phyloP scores from a whole-genome alignment of 1,140 invertebrate genomes.

The Nomia melanderi region DNA sequence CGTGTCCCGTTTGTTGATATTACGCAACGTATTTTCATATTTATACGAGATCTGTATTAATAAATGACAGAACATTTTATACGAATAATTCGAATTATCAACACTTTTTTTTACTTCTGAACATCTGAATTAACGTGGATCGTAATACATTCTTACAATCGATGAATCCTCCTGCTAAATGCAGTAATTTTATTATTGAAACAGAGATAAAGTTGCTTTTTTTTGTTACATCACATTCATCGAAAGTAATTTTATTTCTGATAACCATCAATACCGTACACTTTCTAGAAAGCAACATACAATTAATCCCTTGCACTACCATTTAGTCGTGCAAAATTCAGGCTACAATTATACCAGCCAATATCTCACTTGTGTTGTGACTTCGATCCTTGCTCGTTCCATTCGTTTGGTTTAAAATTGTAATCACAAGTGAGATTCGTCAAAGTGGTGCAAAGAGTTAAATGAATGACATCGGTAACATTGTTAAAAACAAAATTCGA shows the following conservation, averaged over 20 bases:
- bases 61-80: background rate
- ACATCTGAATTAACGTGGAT: background rate
- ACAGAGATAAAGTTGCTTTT: background rate
- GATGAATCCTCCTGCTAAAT: constrained; percentile 25
- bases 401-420: too few species aligned
- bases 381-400: too few species aligned
- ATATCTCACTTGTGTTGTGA: too few species aligned
- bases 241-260: background rate
- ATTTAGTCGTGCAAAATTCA: too few species aligned
- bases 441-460: too few species aligned
- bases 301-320: background rate
- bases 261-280: background rate
- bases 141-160: constrained; percentile 6
- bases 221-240: too few species aligned
- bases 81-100: background rate
- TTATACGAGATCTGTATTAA: background rate
- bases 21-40: background rate
- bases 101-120: background rate
- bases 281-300: background rate
- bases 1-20: constrained; percentile 20
- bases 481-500: background rate
- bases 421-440: too few species aligned
- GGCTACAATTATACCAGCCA: too few species aligned
- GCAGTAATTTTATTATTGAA: background rate
- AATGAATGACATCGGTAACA: too few species aligned